Percentiles rank a stretch among this genome's conserved stretches.
Conservation (phyloP, 1,140 invertebrate species). For the Drosophila pandora region DNA sequence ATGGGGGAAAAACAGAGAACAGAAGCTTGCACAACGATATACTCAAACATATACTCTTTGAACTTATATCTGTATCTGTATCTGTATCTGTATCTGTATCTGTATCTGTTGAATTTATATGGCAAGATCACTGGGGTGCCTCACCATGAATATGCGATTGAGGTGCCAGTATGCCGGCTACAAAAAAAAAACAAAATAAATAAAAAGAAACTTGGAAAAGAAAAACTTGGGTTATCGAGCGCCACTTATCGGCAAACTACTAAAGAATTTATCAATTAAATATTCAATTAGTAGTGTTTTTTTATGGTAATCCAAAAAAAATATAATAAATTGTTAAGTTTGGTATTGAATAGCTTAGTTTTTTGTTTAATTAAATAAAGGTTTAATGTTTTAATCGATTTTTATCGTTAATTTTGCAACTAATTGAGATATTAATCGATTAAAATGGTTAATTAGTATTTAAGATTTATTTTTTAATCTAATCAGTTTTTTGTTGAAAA, state of each 20-base stretch:
- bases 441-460: too few relatives aligned
- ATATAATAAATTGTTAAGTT: not conserved
- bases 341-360: not conserved
- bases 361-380: too few relatives aligned
- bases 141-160: slow-evolving; percentile 32
- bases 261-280: not conserved
- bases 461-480: too few relatives aligned
- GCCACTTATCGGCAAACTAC: not conserved
- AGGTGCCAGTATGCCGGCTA: slow-evolving; percentile 7
- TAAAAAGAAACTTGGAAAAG: slow-evolving; percentile 3
- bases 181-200: not conserved
- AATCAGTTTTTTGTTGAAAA: too few relatives aligned
- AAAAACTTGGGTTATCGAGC: too few relatives aligned
- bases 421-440: not conserved
- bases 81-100: slow-evolving; percentile 9
- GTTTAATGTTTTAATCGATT: too few relatives aligned
- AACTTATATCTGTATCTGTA: slow-evolving; percentile 9
- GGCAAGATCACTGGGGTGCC: slow-evolving; percentile 16
- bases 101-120: not conserved
- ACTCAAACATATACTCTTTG: not conserved
- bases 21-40: slow-evolving; percentile 32
- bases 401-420: too few relatives aligned
- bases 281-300: not conserved
- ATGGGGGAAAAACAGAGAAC: slow-evolving; percentile 9
- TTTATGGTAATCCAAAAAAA: not conserved